Evolutionary conservation across 2,888 invertebrate species (phyloP).

Genomic region (Tupiocoris notatus): DNA sequence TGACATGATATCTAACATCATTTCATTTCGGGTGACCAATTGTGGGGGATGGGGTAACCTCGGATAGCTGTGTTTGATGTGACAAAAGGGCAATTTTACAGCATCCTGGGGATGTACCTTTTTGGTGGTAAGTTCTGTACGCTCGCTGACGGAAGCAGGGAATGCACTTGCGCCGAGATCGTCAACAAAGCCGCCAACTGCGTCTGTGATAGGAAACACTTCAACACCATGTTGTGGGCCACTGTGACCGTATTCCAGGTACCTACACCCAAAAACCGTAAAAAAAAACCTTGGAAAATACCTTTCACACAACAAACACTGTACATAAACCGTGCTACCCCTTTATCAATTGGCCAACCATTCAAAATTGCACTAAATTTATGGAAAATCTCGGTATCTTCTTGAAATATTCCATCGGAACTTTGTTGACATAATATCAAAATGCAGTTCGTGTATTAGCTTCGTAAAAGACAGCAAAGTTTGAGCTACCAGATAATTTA

Average conservation of each 20-base stretch:
- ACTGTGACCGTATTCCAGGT: constrained; percentile 98
- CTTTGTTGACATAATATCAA: too few species aligned
- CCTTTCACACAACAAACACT: neutral
- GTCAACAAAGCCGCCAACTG: constrained; percentile 84
- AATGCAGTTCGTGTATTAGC: too few species aligned
- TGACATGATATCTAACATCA: too few species aligned
- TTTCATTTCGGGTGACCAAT: neutral
- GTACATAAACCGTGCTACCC: neutral
- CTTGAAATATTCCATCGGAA: too few species aligned
- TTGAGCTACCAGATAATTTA: too few species aligned
- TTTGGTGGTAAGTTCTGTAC: constrained; percentile 99
- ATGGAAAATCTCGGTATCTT: too few species aligned
- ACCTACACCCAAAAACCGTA: constrained; percentile 53
- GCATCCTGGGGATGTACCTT: constrained; percentile 99
- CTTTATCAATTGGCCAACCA: too few species aligned
- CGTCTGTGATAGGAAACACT: constrained; percentile 96
- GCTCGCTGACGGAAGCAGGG: constrained; percentile 81
- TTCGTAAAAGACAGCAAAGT: too few species aligned
- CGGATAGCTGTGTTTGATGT: neutral
- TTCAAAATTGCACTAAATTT: too few species aligned
- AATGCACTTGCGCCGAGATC: constrained; percentile 92
- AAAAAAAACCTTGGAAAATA: constrained; percentile 8
- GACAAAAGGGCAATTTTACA: constrained; percentile 56
- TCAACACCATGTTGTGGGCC: constrained; percentile 97
- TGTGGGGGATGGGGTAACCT: constrained; percentile 25